Conservation (phyloP, 2,113 vertebrate genomes). For the Atherinomorus stipes region DNA sequence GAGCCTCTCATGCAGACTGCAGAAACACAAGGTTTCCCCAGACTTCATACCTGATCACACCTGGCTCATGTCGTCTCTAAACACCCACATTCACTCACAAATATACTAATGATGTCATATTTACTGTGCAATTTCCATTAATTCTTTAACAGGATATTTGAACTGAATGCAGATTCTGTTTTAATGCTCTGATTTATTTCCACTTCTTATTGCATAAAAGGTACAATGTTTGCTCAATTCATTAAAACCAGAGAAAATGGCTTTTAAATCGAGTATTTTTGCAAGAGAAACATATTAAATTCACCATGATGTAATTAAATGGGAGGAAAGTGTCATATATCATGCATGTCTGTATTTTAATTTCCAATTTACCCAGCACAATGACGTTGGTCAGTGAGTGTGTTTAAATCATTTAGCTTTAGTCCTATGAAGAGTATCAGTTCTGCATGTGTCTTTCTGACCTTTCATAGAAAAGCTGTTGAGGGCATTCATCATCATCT, state of each 20-base stretch:
- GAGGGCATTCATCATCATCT: background rate
- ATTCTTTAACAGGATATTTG: slow-evolving; percentile 15
- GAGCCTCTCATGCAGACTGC: slow-evolving; percentile 17
- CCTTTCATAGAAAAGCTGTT: background rate
- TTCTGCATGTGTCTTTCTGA: background rate
- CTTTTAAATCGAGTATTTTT: background rate
- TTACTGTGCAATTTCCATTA: slow-evolving; percentile 28
- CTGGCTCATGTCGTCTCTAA: background rate
- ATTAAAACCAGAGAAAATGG: slow-evolving; percentile 20
- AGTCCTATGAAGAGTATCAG: background rate
- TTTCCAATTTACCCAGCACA: background rate
- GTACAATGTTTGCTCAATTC: slow-evolving; percentile 16
- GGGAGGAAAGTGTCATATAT: no score
- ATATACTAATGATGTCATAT: slow-evolving; percentile 32
- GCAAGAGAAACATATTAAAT: background rate
- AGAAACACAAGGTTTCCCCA: background rate
- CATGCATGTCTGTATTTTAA: slow-evolving; percentile 12
- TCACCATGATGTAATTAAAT: slow-evolving; percentile 21
- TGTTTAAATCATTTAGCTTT: background rate
- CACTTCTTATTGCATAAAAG: background rate
- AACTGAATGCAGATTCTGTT: background rate
- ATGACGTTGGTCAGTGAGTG: background rate
- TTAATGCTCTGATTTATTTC: slow-evolving; percentile 20
- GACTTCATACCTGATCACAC: background rate
- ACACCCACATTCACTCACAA: background rate